A percentile compares a stretch with the other conserved stretches of the same genome.
Conservation (phyloP, 2,113 vertebrate genomes). For the Cryptotis parvus region DNA sequence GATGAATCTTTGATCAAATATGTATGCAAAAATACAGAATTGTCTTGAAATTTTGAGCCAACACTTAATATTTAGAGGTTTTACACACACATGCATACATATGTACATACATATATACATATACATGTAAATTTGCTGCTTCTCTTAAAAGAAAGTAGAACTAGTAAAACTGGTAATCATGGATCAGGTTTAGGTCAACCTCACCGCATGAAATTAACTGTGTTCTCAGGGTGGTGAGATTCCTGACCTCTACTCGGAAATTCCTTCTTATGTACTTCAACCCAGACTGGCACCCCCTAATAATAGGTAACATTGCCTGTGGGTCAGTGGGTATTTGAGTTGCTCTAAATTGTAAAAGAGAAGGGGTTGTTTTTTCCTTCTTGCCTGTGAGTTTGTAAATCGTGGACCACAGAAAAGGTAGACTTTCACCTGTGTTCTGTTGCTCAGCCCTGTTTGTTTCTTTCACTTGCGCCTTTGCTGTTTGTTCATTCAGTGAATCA, state of each 20-base stretch:
- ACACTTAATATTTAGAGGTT: neutral
- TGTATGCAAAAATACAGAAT: neutral
- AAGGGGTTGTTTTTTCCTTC: neutral
- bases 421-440: conserved; percentile 2
- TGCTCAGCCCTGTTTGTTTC: neutral
- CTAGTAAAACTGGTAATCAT: neutral
- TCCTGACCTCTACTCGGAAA: neutral
- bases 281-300: neutral
- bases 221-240: no score
- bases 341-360: neutral
- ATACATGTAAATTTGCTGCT: no score
- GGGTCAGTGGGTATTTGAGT: neutral
- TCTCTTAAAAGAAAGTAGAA: neutral
- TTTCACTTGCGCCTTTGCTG: neutral
- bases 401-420: neutral
- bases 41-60: conserved; percentile 28
- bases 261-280: no score
- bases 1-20: neutral
- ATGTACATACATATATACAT: no score
- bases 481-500: conserved; percentile 30
- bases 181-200: neutral
- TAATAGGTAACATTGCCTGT: neutral
- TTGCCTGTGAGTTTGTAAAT: conserved; percentile 16
- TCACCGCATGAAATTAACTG: no score
- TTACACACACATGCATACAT: no score